These are phyloP conservation scores for Alentia gelatinosa DNA, from an alignment of 2,888 invertebrate species.

Conservation along the genomic window DNA sequence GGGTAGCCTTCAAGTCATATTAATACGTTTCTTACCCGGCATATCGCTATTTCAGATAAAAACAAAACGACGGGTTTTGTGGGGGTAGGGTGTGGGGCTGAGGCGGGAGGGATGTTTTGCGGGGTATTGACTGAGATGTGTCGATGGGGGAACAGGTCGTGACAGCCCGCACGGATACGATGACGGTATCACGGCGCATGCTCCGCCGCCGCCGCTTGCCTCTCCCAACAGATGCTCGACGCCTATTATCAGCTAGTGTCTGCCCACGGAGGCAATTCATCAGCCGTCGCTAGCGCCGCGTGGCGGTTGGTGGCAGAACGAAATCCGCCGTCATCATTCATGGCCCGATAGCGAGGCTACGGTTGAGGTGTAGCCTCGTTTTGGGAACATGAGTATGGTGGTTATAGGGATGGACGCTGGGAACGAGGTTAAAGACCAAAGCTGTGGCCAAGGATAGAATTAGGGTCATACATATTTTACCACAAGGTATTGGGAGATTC, in stretches of 20 bases:
- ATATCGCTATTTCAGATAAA: conserved; percentile 8
- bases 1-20: background rate
- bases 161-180: background rate
- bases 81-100: background rate
- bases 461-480: too few relatives aligned
- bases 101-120: background rate
- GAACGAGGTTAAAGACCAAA: background rate
- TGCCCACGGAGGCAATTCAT: conserved; percentile 36
- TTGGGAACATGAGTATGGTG: background rate
- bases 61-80: background rate
- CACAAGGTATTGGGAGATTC: too few relatives aligned
- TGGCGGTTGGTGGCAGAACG: background rate
- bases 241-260: background rate
- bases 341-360: background rate
- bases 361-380: background rate
- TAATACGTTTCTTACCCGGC: background rate
- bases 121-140: background rate
- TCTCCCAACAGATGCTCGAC: background rate
- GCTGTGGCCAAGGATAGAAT: background rate
- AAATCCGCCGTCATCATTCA: background rate
- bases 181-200: background rate
- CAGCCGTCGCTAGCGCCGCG: conserved; percentile 11
- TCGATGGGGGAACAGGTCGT: background rate
- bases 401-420: background rate
- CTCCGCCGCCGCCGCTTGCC: background rate